These are phyloP conservation scores for Pteropus rufus DNA, from an alignment of 2,797 vertebrate species.

Conservation along the genomic window DNA sequence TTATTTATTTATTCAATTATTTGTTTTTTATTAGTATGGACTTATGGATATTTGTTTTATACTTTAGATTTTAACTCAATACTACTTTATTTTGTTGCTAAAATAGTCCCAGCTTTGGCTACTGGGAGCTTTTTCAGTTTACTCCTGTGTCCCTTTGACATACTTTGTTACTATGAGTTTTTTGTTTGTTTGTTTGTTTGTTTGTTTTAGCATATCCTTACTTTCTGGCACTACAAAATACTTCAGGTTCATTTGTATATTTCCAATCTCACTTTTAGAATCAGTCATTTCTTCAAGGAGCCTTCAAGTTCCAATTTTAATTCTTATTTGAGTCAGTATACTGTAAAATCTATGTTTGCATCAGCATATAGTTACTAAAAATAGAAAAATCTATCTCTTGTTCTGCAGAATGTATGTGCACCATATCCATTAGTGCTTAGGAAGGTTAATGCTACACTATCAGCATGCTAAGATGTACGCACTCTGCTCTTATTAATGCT, in stretches of 20 bases:
- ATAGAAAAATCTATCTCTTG: not conserved
- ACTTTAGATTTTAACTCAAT: not conserved
- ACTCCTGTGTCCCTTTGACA: not conserved
- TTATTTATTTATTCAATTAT: not conserved
- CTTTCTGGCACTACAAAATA: not conserved
- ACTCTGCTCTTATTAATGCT: not conserved
- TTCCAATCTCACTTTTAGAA: not conserved
- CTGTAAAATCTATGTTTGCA: not conserved
- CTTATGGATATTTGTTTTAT: not conserved
- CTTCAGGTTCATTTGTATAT: not conserved
- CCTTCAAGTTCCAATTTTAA: not conserved
- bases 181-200: not conserved
- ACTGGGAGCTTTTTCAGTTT: not conserved
- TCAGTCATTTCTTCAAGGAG: not conserved
- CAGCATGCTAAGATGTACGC: not conserved
- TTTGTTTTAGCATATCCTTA: not conserved
- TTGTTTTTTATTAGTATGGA: constrained; percentile 16
- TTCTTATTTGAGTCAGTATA: not conserved
- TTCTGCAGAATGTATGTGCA: not conserved
- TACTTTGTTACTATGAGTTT: not conserved
- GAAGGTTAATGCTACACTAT: not conserved
- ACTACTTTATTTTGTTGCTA: not conserved
- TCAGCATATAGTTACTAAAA: not conserved
- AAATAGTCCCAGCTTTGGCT: not conserved
- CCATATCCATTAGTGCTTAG: not conserved